Evolutionary conservation across 2,113 vertebrate species (phyloP), one percentile per base, ranked within the genome.

Genomic region (Carassius auratus): DNA sequence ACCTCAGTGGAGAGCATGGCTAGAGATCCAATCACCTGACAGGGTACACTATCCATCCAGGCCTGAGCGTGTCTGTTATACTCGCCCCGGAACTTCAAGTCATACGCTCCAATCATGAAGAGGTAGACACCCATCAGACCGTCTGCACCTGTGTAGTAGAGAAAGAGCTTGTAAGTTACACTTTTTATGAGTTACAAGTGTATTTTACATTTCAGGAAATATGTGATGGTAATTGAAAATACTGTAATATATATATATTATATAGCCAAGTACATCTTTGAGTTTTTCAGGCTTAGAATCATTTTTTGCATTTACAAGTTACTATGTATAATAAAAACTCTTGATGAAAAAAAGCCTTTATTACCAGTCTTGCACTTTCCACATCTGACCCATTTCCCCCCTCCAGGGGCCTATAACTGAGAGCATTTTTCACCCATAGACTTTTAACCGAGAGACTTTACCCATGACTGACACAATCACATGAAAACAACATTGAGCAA

Each of bases 1-100:
- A 99, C 98, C 93, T 99, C 98, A 1, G 98, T 99, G 91, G 97
- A 99, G 61, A 99, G 93, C 95, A 99, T 96, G 91, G 98, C 98
- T 92, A 99, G 88, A 8, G 97, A 97, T 73, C 98, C 98, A 84
- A 96, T 95, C 88, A 99, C 92, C 33, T 97, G 97, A 88, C 98
- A 99, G n/a, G 97, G 95, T 48, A 89, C 89, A 87, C 98, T 99
- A 92, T 97, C 97, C 95, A 96, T 99, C 98, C 98, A 99, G 81
- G 96, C 93, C 92, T 97, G 97, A 17, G 98, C 98, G 2, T 99
- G 96, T 71, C 95, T 96, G 88, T 99, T 99, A 94, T 99, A 99
- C 91, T 99, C 97, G 26, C 97, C 98, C 0, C 97, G 96, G 88
- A 97, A 99, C 93, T 97, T 98, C 86, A 99, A 92, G 91, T 99